Conservation (phyloP, 35 echinoderm and acorn worm species). For the Diadema setosum region DNA sequence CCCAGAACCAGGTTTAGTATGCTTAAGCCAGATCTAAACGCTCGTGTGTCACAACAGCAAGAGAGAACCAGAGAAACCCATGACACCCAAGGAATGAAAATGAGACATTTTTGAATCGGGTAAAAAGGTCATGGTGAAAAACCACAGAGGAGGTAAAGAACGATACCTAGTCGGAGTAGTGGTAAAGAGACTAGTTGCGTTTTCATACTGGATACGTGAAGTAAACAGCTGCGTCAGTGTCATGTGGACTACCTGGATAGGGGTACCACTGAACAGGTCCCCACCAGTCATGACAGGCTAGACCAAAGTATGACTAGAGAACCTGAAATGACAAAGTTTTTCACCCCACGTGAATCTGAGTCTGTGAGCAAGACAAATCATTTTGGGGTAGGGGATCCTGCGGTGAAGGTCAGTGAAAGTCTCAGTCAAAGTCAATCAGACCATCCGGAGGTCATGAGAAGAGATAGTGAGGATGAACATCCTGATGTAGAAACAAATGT, state of each 20-base stretch:
- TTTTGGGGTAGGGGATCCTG: not conserved
- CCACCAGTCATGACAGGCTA: not conserved
- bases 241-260: slow-evolving; percentile 36
- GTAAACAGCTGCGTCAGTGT: slow-evolving; percentile 18
- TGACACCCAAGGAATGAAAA: not conserved
- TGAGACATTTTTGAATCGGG: not conserved
- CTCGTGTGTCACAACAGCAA: not conserved
- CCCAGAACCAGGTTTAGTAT: not conserved
- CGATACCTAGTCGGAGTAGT: slow-evolving; percentile 5
- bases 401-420: not conserved
- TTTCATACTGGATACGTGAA: slow-evolving; percentile 10
- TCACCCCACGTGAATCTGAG: not conserved
- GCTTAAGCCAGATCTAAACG: not conserved
- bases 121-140: not conserved
- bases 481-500: not conserved
- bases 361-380: not conserved
- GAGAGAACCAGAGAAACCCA: not conserved
- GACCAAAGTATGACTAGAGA: not conserved
- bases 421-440: not conserved
- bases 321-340: not conserved
- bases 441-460: not conserved
- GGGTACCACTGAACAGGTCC: not conserved
- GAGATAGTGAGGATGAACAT: not conserved
- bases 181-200: slow-evolving; percentile 12
- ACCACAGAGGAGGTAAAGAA: not conserved